Base-by-base conservation (phyloP, 2,113 vertebrate genomes). In the Nothobranchius furzeri region DNA sequence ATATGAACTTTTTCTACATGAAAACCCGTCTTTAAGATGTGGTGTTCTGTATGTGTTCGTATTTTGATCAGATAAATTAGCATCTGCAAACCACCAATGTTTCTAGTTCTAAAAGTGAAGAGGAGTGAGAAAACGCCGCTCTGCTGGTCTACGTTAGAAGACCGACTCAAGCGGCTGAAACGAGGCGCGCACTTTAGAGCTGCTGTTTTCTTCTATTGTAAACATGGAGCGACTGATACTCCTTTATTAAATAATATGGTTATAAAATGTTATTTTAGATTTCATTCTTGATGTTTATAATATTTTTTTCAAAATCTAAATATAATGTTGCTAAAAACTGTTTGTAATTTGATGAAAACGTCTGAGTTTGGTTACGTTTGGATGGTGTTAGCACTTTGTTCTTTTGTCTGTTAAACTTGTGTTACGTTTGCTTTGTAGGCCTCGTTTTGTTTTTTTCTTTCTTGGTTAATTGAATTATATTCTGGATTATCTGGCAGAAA, bases 31-130 rank as follows among this genome's bases (percentile, higher is more conserved):
- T 45, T 12, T 35, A 24, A 45, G 12, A 52, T 30, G 9, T 36
- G 9, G 10, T 60, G 36, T 45, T 12, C 10, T 55, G 52, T 49
- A 40, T 70, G 17, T 59, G 45, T 24, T 50, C 71, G 14, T 73
- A 70, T 75, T 79, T 73, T 75, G 46, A 57, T 66, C 45, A 40
- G 53, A 55, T 65, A 43, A 46, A 57, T 48, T 3, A 54, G 50
- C 11, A 54, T 35, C 37, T 45, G 49, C 3, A 64, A 50, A 56
- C 49, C 4, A 56, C 17, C 7, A 68, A 25, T 67, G 49, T 51
- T 65, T 1, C 60, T 51, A n/a, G 42, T 60, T 35, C 2, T 7
- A 30, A 52, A 62, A 37, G 12, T 56, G 1, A 54, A 52, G 47
- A 53, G 61, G 9, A 58, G n/a, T 57, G 1, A 17, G 30, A 50